These are phyloP conservation scores for Phocoena sinus DNA, from an alignment of 2,113 vertebrate species.

Conservation along the genomic window DNA sequence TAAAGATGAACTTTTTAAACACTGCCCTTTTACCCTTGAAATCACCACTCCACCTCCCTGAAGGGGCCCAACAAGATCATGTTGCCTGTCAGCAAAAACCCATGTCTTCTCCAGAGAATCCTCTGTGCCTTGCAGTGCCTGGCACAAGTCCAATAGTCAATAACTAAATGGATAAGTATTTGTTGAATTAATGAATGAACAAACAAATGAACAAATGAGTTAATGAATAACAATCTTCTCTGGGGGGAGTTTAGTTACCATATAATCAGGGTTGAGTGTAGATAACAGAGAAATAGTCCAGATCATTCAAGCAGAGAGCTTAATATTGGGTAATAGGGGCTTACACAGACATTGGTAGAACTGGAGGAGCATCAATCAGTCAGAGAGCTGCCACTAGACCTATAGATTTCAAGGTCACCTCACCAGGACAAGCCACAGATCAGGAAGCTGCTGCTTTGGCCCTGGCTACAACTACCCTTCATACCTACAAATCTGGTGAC, in stretches of 20 bases:
- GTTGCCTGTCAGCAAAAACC: neutral
- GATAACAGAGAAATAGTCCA: neutral
- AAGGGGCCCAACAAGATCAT: neutral
- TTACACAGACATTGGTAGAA: neutral
- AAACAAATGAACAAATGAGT: neutral
- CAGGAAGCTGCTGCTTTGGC: neutral
- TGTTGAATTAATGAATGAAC: neutral
- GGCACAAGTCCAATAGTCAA: neutral
- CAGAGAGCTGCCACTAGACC: neutral
- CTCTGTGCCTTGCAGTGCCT: neutral
- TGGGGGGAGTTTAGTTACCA: neutral
- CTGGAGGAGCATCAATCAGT: neutral
- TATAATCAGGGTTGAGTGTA: neutral
- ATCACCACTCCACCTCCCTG: neutral
- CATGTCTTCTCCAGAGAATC: neutral
- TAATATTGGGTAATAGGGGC: neutral
- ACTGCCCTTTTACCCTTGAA: neutral
- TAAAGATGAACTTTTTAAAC: conserved; percentile 19
- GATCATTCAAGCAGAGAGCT: neutral
- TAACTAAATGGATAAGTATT: neutral
- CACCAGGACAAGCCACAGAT: neutral
- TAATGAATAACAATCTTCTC: neutral
- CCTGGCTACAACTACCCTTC: neutral
- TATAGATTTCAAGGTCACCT: neutral
- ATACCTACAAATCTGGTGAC: neutral